Evolutionary conservation across 2,797 vertebrate species (phyloP).

Genomic region (Pyrocephalus nanus): DNA sequence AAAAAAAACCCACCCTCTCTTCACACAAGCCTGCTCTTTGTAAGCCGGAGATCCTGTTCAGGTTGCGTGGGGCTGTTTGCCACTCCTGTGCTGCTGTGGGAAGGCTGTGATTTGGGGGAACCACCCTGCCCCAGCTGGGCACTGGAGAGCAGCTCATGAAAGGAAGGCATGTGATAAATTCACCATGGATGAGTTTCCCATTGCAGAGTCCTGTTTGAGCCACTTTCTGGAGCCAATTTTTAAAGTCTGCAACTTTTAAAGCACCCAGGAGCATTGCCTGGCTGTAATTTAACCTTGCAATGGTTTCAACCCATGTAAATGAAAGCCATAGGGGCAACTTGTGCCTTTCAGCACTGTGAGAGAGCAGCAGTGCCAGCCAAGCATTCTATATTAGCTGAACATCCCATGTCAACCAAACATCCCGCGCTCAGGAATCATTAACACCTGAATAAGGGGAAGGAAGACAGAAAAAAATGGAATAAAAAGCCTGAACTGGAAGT

Average conservation of each 20-base stretch:
- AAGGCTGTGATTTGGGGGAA: not conserved
- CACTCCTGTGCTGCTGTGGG: not conserved
- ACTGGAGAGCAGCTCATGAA: not conserved
- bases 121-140: not conserved
- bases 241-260: not conserved
- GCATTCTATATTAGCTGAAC: not conserved
- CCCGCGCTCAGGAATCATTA: not conserved
- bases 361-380: not conserved
- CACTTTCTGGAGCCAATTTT: not conserved
- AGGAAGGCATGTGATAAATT: not conserved
- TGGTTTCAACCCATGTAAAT: not conserved
- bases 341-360: not conserved
- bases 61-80: accelerated
- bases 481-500: not conserved
- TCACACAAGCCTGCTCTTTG: not conserved
- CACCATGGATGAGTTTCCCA: not conserved
- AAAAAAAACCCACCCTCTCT: not conserved
- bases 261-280: not conserved
- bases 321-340: not conserved
- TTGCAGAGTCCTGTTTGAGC: not conserved
- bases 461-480: not conserved
- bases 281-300: not conserved
- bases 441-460: not conserved
- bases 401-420: not conserved
- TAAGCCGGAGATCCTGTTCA: accelerated